Evolutionary conservation across 2,888 invertebrate species (phyloP).

Genomic region (Cartodere bifasciata): DNA sequence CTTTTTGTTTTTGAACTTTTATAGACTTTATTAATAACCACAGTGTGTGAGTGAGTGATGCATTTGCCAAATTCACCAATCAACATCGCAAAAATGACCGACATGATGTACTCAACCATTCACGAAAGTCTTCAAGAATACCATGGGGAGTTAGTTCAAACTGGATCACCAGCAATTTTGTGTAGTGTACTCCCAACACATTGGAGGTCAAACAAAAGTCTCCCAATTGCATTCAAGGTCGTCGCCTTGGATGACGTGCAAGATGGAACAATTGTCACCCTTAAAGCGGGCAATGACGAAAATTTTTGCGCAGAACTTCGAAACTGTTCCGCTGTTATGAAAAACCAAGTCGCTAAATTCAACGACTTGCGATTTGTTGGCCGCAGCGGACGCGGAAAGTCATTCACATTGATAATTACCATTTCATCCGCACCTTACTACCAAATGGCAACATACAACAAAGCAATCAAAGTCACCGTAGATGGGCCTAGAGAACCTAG

Average conservation of each 20-base stretch:
- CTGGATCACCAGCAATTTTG: conserved; percentile 89
- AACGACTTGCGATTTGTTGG: conserved; percentile 97
- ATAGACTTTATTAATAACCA: too few species aligned
- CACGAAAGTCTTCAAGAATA: conserved; percentile 75
- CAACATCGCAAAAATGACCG: conserved; percentile 52
- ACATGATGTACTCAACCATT: conserved; percentile 61
- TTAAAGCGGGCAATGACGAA: conserved; percentile 96
- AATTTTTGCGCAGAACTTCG: conserved; percentile 91
- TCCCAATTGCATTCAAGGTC: conserved; percentile 94
- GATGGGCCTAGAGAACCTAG: conserved; percentile 97
- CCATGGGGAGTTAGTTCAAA: conserved; percentile 86
- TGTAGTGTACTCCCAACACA: conserved; percentile 90
- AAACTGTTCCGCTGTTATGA: conserved; percentile 90
- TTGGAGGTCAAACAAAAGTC: conserved; percentile 95
- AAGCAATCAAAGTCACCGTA: conserved; percentile 98
- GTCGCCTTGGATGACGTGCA: conserved; percentile 84
- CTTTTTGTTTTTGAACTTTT: too few species aligned
- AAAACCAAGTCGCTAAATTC: conserved; percentile 97
- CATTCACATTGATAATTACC: conserved; percentile 89
- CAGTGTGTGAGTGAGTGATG: conserved; percentile 42
- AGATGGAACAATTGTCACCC: conserved; percentile 88
- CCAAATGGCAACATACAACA: conserved; percentile 87
- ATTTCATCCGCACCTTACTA: conserved; percentile 61
- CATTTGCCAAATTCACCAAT: conserved; percentile 46
- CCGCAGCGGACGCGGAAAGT: conserved; percentile 91